Evolutionary conservation across 2,797 vertebrate species (phyloP).

Genomic region (Cossypha caffra): DNA sequence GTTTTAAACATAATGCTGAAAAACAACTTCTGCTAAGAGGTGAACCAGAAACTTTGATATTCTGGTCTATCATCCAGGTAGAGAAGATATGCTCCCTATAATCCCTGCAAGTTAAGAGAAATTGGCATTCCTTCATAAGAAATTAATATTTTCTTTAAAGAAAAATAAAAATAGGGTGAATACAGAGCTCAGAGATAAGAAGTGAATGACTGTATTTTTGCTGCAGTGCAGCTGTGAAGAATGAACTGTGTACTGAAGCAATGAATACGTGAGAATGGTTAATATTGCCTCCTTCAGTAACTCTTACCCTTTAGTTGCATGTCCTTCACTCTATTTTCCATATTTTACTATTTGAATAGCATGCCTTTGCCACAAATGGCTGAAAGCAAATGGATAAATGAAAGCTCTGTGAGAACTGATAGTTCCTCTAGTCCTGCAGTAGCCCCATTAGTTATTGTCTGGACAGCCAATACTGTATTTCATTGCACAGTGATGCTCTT

Average conservation of each 20-base stretch:
- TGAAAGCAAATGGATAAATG: background rate
- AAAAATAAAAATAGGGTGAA: background rate
- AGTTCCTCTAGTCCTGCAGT: background rate
- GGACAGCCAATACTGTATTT: background rate
- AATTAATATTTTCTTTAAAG: background rate
- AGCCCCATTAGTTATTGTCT: background rate
- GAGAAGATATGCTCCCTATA: background rate
- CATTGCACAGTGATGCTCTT: background rate
- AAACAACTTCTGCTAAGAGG: conserved; percentile 7
- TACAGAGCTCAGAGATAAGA: background rate
- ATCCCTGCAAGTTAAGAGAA: background rate
- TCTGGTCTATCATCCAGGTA: background rate
- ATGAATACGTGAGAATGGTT: background rate
- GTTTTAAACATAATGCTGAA: conserved; percentile 5
- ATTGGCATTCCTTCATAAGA: background rate
- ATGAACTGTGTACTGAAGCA: background rate
- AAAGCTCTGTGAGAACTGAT: background rate
- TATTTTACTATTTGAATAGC: background rate
- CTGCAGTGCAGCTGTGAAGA: background rate
- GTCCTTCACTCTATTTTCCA: background rate
- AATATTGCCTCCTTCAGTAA: background rate
- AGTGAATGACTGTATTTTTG: background rate
- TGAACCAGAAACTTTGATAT: conserved; percentile 13
- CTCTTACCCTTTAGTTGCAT: background rate
- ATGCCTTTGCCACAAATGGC: background rate